Evolutionary conservation across 2,113 vertebrate genomes (phyloP), one percentile per base, ranked within the genome.

Genomic region (Aegotheles bennettii): DNA sequence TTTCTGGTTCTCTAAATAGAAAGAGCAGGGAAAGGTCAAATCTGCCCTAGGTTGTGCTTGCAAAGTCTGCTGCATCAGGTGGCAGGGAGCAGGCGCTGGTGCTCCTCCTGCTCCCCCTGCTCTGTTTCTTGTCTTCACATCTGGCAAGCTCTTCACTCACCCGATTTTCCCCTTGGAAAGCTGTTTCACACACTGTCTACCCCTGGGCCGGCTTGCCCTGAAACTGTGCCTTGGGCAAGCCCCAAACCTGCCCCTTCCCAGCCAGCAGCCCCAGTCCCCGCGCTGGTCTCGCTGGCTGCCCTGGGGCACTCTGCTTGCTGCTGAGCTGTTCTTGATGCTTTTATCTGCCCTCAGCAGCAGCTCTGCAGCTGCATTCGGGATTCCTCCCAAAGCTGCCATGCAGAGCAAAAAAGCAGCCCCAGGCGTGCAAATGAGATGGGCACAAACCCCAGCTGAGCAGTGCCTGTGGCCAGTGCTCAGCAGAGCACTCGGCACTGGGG

Each of bases 11-110:
- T 36, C 4, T 18, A 81, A 88, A 93, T 61, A 90, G 71, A 84
- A 75, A 57, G 78, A 93, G 50, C 2, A 65, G 14, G 45, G 82
- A 96, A 96, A 96, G 91, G 94, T 95, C 91, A 96, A 12, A 77
- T 19, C 76, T 21, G 50, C 67, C 79, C 45, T 8, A 25, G 59
- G 78, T 54, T 64, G 79, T 28, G 61, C 63, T 84, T 38, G 9
- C 65, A 45, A 71, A 42, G 40, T 60, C 57, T 47, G 61, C 82
- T 76, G 36, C 1, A 0, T 40, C 67, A 69, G 70, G 79, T 56
- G 89, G 57, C 63, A 78, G 40, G 75, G 68, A 84, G 74, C 43
- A 38, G 90, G 57, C 3, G 2, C 33, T 16, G 53, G 60, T 33
- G 42, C 14, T 73, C 48, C 76, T 84, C 45, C 5, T 61, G 67